Evolutionary conservation across 2,797 vertebrate genomes (phyloP), one percentile per base, ranked within the genome.

Genomic region (Strix occidentalis): DNA sequence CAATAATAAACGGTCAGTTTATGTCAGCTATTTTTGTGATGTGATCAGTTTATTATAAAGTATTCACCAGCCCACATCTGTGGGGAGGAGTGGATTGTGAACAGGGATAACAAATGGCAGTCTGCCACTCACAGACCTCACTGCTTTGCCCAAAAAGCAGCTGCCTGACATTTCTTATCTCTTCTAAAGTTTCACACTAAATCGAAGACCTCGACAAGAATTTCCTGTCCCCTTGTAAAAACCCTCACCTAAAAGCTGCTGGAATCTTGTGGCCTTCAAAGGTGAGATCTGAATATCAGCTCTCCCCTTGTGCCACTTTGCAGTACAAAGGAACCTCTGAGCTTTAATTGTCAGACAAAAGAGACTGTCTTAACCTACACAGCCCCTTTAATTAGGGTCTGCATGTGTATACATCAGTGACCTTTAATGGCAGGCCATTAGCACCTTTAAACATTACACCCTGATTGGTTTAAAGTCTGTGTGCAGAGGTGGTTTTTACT

Each of bases 361-460:
- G 93, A 96, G 87, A 70, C 54, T 72, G 69, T 43, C 91, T 95
- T 91, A 96, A 84, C 84, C 66, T 89, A 91, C 76, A 54, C 28
- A 72, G 72, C 48, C 69, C 64, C 84, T 93, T 95, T 97, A 96
- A 96, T 95, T 93, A 91, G 89, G 90, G 90, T 86, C 82, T 85
- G 84, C 82, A 25, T 81, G 87, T 87, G 87, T 96, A 94, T 85
- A 95, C 94, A 94, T 81, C 89, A 90, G 86, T 96, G 94, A 96
- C 93, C 92, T 96, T 95, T 96, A 97, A 96, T 91, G 72, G 89
- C 92, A 94, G 91, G 58, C 86, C 90, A 95, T 96, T 96, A 97
- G 89, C 91, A 94, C 93, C 94, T 97, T 95, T 80, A 89, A 94
- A 87, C 72, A 92, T 95, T 91, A 69, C 89, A 89, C 76, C 60